Evolutionary conservation across 2,888 invertebrate genomes (phyloP).

Genomic region (Cheilosia soror): DNA sequence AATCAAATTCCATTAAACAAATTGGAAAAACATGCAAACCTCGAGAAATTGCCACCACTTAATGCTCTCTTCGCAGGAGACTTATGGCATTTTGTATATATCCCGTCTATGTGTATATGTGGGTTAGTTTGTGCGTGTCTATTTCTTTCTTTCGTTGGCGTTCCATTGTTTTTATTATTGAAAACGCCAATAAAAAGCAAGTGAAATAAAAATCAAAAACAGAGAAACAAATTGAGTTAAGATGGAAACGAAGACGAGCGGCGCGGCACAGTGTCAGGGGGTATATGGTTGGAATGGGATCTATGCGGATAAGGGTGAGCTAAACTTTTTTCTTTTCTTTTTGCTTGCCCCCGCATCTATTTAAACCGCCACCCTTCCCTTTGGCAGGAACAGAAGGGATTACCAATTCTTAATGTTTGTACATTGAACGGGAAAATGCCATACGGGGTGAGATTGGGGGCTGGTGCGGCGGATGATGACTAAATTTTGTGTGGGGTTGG

Average conservation of each 20-base stretch:
- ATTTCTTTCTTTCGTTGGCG: conserved; percentile 18
- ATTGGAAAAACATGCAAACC: conserved; percentile 79
- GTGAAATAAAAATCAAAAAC: conserved; percentile 75
- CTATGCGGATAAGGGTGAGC: conserved; percentile 53
- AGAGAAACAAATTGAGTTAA: conserved; percentile 74
- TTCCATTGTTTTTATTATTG: conserved; percentile 72
- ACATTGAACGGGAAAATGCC: conserved; percentile 52
- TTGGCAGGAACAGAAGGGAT: conserved; percentile 72
- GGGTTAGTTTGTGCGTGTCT: conserved; percentile 2
- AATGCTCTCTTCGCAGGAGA: conserved; percentile 70
- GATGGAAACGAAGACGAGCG: conserved; percentile 37
- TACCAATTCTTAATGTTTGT: conserved; percentile 75
- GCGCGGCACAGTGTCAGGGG: no score
- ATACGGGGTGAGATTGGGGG: conserved; percentile 44
- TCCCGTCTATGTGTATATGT: neutral
- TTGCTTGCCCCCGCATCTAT: neutral
- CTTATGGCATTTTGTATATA: conserved; percentile 51
- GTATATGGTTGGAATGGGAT: neutral
- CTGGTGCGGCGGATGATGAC: conserved; percentile 66
- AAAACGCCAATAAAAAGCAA: conserved; percentile 73
- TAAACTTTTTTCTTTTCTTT: conserved; percentile 40
- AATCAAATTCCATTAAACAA: conserved; percentile 80
- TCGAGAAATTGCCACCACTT: conserved; percentile 77
- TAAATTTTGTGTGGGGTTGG: conserved; percentile 47
- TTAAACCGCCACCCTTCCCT: conserved; percentile 3